A percentile compares a stretch with the other conserved stretches of the same genome.
Evolutionary conservation across 2,113 vertebrate genomes (phyloP).

Genomic region (Onychostruthus taczanowskii): DNA sequence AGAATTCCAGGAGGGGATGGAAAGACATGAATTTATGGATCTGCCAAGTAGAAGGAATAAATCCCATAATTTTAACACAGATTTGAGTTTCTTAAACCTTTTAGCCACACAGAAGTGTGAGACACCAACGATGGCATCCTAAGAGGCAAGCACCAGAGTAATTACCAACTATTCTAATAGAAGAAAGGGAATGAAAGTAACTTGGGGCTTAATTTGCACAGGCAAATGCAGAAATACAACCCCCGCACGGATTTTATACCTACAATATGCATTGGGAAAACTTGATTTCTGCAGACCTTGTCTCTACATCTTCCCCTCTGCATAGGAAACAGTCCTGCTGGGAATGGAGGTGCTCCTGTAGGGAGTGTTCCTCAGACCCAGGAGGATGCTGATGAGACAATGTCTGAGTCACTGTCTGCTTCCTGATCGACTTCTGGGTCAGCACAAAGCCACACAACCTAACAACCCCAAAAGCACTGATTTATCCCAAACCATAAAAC

Average conservation of each 20-base stretch:
- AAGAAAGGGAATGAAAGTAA: background rate
- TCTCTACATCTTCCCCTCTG: background rate
- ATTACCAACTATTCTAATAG: background rate
- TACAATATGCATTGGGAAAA: background rate
- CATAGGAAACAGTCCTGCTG: background rate
- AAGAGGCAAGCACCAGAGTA: background rate
- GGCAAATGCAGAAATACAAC: background rate
- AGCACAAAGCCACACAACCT: background rate
- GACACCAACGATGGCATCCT: background rate
- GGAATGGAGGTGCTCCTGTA: background rate
- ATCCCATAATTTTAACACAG: background rate
- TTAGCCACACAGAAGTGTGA: background rate
- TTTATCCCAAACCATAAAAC: background rate
- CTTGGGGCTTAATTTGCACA: background rate
- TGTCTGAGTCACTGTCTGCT: conserved; percentile 24
- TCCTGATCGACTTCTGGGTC: background rate
- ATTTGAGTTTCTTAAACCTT: background rate
- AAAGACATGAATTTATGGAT: background rate
- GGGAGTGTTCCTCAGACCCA: background rate
- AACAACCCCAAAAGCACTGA: background rate
- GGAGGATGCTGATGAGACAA: background rate
- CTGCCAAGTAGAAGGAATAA: background rate
- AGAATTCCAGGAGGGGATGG: background rate
- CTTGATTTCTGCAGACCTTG: background rate
- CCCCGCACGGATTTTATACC: background rate